Base-by-base conservation (phyloP, 2,888 invertebrate genomes). In the Micoletzkya japonica region DNA sequence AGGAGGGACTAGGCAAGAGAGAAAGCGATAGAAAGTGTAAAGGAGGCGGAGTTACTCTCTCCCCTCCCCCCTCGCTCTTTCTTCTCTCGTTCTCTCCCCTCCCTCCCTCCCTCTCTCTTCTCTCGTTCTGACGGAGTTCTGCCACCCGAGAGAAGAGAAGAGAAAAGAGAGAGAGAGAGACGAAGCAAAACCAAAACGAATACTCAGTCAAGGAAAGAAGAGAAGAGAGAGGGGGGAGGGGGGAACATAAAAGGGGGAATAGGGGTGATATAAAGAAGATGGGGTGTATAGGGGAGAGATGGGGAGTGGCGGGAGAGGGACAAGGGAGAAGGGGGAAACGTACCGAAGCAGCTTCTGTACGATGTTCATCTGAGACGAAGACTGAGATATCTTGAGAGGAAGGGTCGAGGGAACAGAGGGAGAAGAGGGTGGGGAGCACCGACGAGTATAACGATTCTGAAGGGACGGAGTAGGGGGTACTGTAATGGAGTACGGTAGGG, bases 281-380 rank as follows among this genome's bases (percentile, higher is more conserved):
- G 36, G 24, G 4, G n/a, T 36, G n/a, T 24, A 39, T 26, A n/a
- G 59, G 26, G 36, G 59, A 32, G 24, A 17, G 20, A 26, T 1
- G 54, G 44, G 20, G 24, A 24, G 39, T 44, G 36, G 56, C 26
- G 36, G 56, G 56, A 28, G 14, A 3, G 37, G 58, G 69, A 28
- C 49, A 54, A 34, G 6, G 32, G 20, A 20, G 37, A 28, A 32
- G 61, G 30, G 30, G 56, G 4, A 26, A 37, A 86, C 86, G 82
- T 77, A 87, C 87, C 69, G 86, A 86, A 4, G 86, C 86, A 54
- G 86, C 86, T 70, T 87, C 87, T 50, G 77, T 37, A 17, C 73
- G 59, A 10, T 70, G 70, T 32, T 88, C 89, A 77, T 91, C 90
- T 73, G 88, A 87, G 63, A 88, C 30, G 14, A n/a, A 44, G 34